A percentile compares a stretch with the other conserved stretches of the same genome.
Evolutionary conservation across 2,113 vertebrate species (phyloP).

Genomic region (Gobiocypris rarus): DNA sequence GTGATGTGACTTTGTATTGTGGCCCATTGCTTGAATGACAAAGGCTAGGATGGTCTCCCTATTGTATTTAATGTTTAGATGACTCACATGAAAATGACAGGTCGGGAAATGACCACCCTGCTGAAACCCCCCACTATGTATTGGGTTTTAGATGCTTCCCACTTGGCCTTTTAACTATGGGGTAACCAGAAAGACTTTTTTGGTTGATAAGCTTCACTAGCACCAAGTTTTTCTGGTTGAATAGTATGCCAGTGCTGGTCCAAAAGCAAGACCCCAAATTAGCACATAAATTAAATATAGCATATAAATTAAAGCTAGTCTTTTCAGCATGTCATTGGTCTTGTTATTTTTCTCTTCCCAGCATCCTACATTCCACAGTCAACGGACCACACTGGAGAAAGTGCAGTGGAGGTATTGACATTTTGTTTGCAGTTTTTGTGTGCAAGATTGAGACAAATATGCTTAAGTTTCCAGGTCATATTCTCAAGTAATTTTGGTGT

Average conservation of each 20-base stretch:
- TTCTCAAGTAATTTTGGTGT: background rate
- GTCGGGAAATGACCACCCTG: no score
- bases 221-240: background rate
- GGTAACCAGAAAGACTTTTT: background rate
- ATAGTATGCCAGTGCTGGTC: background rate
- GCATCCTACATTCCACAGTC: constrained; percentile 71
- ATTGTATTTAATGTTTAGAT: background rate
- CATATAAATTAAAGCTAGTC: background rate
- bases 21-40: background rate
- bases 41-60: background rate
- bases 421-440: background rate
- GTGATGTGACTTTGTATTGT: background rate
- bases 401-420: constrained; percentile 70
- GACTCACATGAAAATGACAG: no score
- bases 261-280: background rate
- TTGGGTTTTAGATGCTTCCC: background rate
- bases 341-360: constrained; percentile 55
- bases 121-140: background rate
- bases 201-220: background rate
- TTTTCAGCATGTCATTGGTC: background rate
- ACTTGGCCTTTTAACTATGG: background rate
- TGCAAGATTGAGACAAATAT: background rate
- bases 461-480: background rate
- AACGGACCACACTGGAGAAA: constrained; percentile 72
- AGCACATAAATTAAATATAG: background rate